Base-by-base conservation (phyloP, 1,140 invertebrate genomes). In the Varroa destructor region DNA sequence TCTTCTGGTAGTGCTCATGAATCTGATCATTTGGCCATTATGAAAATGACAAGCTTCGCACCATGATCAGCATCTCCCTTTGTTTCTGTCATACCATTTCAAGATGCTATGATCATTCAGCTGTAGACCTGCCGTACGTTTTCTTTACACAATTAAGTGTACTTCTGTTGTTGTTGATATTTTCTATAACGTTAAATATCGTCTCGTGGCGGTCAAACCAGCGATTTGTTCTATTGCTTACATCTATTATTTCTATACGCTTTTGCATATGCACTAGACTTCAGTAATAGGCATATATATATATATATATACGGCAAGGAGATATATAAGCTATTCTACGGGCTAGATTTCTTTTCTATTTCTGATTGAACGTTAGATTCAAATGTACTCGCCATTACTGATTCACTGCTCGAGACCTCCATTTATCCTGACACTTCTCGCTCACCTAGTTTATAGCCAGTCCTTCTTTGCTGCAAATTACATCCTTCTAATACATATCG, bases 321-420 rank as follows among this genome's bases (percentile, higher is more conserved):
- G 4, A 5, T 5, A 5, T 3, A 3, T 3, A 58, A 12, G 4
- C 3, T 3, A 5, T 3, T 12, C 3, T 58, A 36, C 4, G 57
- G 40, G 12, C 12, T 5, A 25, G 25, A 25, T 25, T 25, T 25
- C 25, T 3, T 58, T 3, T 58, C 57, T 36, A 5, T 36, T 3
- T 3, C 25, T 5, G 14, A 14, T 67, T 12, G 8, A 67, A 67
- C 36, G 40, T 37, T 8, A 67, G 61, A 67, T 67, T 3, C 61
- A 67, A 8, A 40, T 67, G 61, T 67, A 67, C 8, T 67, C 61
- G 12, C 40, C n/a, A 2, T 8, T 43, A 14, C 61, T 67, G 12
- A 8, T 67, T n/a, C 61, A 67, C 8, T 67, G 61, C 61, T 67
- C 61, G 8, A 67, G 46, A 40, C 61, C 61, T 12, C 61, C 61